Conservation (phyloP, 2,888 invertebrate genomes). For the Lepidochitona cinerea region DNA sequence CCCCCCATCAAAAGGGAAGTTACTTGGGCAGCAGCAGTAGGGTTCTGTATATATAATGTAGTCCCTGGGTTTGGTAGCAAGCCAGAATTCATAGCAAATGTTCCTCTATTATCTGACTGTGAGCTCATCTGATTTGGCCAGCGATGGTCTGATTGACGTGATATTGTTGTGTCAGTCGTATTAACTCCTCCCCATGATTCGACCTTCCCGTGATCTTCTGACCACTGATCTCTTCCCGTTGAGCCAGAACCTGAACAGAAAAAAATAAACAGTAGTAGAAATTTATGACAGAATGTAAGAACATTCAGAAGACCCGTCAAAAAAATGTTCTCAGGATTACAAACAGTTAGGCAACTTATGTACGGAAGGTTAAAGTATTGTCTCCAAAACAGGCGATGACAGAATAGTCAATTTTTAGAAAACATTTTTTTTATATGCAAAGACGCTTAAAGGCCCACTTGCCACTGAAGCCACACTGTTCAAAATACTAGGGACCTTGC, state of each 20-base stretch:
- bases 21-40: slow-evolving; percentile 28
- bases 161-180: background rate
- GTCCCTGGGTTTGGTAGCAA: slow-evolving; percentile 12
- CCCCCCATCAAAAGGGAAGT: slow-evolving; percentile 42
- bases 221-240: background rate
- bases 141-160: background rate
- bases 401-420: too few species aligned
- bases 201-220: background rate
- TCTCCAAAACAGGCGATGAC: too few species aligned
- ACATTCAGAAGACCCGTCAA: too few species aligned
- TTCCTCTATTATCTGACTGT: background rate
- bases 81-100: background rate
- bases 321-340: too few species aligned
- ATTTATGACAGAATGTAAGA: too few species aligned
- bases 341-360: too few species aligned
- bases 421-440: too few species aligned
- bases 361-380: too few species aligned
- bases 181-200: background rate
- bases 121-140: background rate
- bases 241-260: background rate
- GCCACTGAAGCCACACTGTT: too few species aligned
- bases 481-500: too few species aligned
- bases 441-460: too few species aligned
- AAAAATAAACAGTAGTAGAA: too few species aligned
- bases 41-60: slow-evolving; percentile 22